phyloP scores from a whole-genome alignment of 2,797 vertebrate species.

The Schizothorax lantsangensis region DNA sequence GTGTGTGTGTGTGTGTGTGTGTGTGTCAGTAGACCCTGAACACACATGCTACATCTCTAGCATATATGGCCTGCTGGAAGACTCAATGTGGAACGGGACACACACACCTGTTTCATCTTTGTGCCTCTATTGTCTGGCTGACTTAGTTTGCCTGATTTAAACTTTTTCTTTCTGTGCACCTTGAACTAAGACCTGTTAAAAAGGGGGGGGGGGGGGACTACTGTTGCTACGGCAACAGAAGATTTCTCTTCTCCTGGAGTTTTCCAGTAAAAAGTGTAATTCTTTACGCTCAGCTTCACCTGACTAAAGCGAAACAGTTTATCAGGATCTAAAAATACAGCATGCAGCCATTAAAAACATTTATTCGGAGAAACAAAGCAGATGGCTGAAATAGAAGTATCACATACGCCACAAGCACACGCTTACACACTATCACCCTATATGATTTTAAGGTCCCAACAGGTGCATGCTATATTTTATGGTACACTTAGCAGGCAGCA shows the following conservation, averaged over 20 bases:
- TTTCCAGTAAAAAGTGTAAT: slow-evolving; percentile 14
- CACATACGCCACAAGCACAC: not conserved
- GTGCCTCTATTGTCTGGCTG: slow-evolving; percentile 39
- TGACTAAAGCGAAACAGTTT: slow-evolving; percentile 36
- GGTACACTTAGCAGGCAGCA: slow-evolving; percentile 23
- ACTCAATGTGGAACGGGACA: slow-evolving; percentile 15
- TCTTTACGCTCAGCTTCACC: slow-evolving; percentile 30
- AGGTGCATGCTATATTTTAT: slow-evolving; percentile 11
- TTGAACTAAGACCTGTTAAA: slow-evolving; percentile 45
- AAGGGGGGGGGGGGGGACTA: not conserved
- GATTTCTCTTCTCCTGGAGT: not conserved
- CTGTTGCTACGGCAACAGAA: slow-evolving; percentile 49
- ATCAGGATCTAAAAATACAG: slow-evolving; percentile 28
- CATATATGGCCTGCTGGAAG: slow-evolving; percentile 40
- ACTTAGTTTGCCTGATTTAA: slow-evolving; percentile 43
- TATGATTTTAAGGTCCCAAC: not conserved
- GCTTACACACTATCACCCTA: not conserved
- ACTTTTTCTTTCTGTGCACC: slow-evolving; percentile 45
- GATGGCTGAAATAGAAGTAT: not conserved
- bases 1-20: slow-evolving; percentile 15
- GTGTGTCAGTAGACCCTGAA: slow-evolving; percentile 36
- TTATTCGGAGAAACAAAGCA: not conserved
- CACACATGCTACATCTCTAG: slow-evolving; percentile 34
- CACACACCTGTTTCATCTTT: slow-evolving; percentile 41
- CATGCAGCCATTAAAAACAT: slow-evolving; percentile 8